Conservation (phyloP, 2,797 vertebrate species). For the Xenops minutus region DNA sequence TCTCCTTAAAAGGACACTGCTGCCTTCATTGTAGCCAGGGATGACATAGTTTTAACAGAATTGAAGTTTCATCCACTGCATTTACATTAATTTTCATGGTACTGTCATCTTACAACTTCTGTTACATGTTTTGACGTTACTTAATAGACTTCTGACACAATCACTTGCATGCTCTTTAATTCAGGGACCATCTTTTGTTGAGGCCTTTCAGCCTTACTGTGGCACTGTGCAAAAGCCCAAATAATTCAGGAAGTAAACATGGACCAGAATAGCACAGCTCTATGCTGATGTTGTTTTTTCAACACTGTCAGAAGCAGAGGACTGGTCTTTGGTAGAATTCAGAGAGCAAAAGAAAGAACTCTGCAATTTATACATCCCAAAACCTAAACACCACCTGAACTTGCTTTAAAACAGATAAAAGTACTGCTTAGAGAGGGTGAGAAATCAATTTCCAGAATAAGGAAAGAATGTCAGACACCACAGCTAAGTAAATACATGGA, state of each 20-base stretch:
- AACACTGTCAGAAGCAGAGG: background rate
- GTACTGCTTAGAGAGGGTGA: background rate
- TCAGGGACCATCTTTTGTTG: background rate
- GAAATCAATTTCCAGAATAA: constrained; percentile 31
- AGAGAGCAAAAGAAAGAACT: constrained; percentile 32
- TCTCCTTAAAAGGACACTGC: constrained; percentile 49
- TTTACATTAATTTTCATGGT: background rate
- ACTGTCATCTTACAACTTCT: background rate
- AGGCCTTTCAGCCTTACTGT: background rate
- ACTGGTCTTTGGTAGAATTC: background rate
- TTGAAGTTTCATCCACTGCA: background rate
- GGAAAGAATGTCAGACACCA: constrained; percentile 31
- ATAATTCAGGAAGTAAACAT: background rate
- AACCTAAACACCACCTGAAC: constrained; percentile 1
- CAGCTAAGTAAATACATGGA: constrained; percentile 38
- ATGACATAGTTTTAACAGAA: background rate
- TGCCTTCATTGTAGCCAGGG: background rate
- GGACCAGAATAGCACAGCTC: background rate
- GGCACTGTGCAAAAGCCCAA: background rate
- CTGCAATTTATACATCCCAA: background rate
- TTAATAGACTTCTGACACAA: background rate
- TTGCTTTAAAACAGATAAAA: constrained; percentile 33
- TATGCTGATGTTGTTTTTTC: constrained; percentile 13
- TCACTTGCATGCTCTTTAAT: background rate
- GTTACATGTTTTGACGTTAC: background rate